phyloP scores from a whole-genome alignment of 2,888 invertebrate species.

The Andrena flavipes region DNA sequence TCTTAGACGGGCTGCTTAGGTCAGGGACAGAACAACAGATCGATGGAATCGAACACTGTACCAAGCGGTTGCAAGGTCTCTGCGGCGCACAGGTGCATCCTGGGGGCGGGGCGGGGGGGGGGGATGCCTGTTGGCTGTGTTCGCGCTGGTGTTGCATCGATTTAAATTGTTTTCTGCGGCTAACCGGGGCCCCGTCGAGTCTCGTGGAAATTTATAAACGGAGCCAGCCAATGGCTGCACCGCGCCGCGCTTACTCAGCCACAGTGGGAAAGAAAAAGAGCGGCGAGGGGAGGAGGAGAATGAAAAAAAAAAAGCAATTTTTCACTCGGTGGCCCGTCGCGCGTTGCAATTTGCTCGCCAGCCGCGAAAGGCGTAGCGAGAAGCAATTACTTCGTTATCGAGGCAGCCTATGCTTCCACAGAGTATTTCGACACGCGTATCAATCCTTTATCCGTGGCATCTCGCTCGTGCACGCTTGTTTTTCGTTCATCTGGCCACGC shows the following conservation, averaged over 20 bases:
- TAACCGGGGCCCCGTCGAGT: background rate
- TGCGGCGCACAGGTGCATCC: constrained; percentile 16
- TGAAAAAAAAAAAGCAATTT: background rate
- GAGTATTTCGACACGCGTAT: constrained; percentile 11
- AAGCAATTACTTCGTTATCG: constrained; percentile 11
- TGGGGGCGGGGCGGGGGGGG: no score
- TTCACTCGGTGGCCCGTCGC: constrained; percentile 1
- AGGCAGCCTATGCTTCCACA: background rate
- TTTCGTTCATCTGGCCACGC: background rate
- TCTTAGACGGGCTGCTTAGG: constrained; percentile 52
- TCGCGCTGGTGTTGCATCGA: constrained; percentile 22
- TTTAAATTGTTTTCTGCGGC: constrained; percentile 16
- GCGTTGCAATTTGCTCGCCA: background rate
- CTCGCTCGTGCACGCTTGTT: background rate
- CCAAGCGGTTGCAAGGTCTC: constrained; percentile 45
- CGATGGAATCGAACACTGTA: constrained; percentile 59
- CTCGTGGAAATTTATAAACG: constrained; percentile 17
- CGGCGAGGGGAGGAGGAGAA: background rate
- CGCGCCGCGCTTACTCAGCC: background rate
- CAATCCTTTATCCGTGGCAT: background rate
- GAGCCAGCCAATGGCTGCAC: background rate
- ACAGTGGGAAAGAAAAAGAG: background rate
- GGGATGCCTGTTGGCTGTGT: background rate
- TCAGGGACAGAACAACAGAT: constrained; percentile 65
- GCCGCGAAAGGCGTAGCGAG: constrained; percentile 1